Percentiles rank a stretch among this genome's conserved stretches.
Evolutionary conservation across 2,888 invertebrate species (phyloP).

Genomic region (Luffia ferchaultella): DNA sequence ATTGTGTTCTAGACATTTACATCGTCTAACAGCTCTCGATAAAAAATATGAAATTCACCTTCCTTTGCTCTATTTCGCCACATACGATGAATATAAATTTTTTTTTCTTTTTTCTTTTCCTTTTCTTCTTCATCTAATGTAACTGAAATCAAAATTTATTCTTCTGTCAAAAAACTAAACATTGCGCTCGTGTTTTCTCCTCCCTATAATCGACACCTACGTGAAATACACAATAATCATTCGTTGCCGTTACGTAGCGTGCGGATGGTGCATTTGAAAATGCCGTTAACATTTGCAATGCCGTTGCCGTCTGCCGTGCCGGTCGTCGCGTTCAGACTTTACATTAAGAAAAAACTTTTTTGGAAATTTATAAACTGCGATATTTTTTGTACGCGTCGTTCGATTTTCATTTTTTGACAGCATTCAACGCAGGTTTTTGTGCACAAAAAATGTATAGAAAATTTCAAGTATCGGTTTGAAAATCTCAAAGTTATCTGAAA

Average conservation of each 20-base stretch:
- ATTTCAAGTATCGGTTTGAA: too few species aligned
- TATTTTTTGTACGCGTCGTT: too few species aligned
- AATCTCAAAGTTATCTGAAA: too few species aligned
- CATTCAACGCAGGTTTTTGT: too few species aligned
- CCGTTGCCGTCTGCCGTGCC: too few species aligned
- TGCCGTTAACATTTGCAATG: not conserved
- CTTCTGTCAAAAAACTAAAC: not conserved
- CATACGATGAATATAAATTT: not conserved
- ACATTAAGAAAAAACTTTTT: too few species aligned
- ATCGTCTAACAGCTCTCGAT: not conserved
- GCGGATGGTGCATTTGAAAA: not conserved
- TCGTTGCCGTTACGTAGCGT: not conserved
- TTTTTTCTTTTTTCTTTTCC: not conserved
- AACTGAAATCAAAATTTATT: not conserved
- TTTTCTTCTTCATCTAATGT: not conserved
- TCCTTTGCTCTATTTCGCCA: not conserved
- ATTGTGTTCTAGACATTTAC: not conserved
- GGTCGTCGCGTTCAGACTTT: too few species aligned
- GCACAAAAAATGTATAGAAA: too few species aligned
- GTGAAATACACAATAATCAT: not conserved
- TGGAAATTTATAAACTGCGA: too few species aligned
- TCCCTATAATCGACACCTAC: not conserved
- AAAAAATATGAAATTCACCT: not conserved
- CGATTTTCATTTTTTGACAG: too few species aligned
- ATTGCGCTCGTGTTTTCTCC: not conserved